Base-by-base conservation (phyloP, 2,113 vertebrate species). In the Microtus montanus region DNA sequence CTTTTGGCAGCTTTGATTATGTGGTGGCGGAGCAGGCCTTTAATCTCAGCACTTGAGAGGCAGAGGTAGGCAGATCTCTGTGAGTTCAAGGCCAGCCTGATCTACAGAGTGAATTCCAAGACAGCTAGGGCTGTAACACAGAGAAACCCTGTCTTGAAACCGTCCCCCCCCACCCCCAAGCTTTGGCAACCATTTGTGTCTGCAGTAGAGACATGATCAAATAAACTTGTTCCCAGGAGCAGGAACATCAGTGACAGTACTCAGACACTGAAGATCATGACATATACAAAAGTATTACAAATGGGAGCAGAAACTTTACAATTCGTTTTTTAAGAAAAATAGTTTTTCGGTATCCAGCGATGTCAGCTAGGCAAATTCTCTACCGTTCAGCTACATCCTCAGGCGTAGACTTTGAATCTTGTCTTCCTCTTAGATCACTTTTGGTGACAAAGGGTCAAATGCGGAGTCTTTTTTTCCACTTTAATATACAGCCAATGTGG, bases 351-450 rank as follows among this genome's bases (percentile, higher is more conserved):
- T 82, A 63, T 44, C 5, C 8, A 74, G 20, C 26, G 54, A 28
- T 77, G 33, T 26, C 44, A 63, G 68, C 28, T 63, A 47, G 52
- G 22, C 5, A 74, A 74, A 41, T 92, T 26, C 66, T 63, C 22
- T 47, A n/a, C 80, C 30, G 0, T 30, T 91, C n/a, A 63, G 38
- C 17, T 58, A 22, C 8, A 71, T 54, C n/a, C 11, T 9, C 52
- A 73, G 28, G 12, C 26, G 33, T 17, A 77, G 71, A 95, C 26
- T 89, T 87, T 95, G 63, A 90, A 79, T 83, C 38, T 89, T 71
- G 41, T 58, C 41, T 95, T 91, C n/a, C 68, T 91, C 15, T 78
- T 92, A 85, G n/a, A 79, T 24, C 77, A 63, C n/a, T 66, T 96
- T 96, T 92, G 85, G 38, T 41, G 41, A 41, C 41, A 41, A 41